Conservation (phyloP, 1,140 invertebrate genomes). For the Drosophila nigrodunni region DNA sequence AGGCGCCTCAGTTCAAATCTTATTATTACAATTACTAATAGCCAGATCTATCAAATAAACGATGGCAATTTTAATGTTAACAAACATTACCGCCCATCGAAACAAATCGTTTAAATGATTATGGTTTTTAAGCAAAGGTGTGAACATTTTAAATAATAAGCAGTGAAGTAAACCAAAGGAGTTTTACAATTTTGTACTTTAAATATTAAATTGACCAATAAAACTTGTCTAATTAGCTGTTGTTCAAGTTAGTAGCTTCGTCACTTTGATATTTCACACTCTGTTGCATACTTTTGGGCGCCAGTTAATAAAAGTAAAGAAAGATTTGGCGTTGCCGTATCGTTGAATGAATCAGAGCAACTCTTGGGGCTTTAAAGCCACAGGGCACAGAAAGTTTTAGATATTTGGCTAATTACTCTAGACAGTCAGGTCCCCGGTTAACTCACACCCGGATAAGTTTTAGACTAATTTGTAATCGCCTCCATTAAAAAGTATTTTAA, state of each 20-base stretch:
- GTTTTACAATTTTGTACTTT: too few species aligned
- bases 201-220: not conserved
- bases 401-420: slow-evolving; percentile 38
- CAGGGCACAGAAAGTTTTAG: slow-evolving; percentile 26
- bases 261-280: slow-evolving; percentile 5
- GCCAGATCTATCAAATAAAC: slow-evolving; percentile 55
- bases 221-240: not conserved
- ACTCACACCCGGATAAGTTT: not conserved
- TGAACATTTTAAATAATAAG: not conserved
- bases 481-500: slow-evolving; percentile 22
- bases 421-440: slow-evolving; percentile 23
- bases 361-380: slow-evolving; percentile 1
- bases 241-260: not conserved
- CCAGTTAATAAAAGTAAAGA: slow-evolving; percentile 19
- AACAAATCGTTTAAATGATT: not conserved
- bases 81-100: slow-evolving; percentile 55
- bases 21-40: slow-evolving; percentile 49
- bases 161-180: too few species aligned
- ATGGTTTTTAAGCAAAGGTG: not conserved
- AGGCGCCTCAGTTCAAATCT: slow-evolving; percentile 32
- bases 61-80: slow-evolving; percentile 54
- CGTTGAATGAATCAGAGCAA: slow-evolving; percentile 11
- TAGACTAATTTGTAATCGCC: slow-evolving; percentile 33
- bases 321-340: slow-evolving; percentile 59
- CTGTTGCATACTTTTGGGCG: slow-evolving; percentile 61